phyloP scores from a whole-genome alignment of 2,113 vertebrate genomes.

The Ibidorhyncha struthersii region DNA sequence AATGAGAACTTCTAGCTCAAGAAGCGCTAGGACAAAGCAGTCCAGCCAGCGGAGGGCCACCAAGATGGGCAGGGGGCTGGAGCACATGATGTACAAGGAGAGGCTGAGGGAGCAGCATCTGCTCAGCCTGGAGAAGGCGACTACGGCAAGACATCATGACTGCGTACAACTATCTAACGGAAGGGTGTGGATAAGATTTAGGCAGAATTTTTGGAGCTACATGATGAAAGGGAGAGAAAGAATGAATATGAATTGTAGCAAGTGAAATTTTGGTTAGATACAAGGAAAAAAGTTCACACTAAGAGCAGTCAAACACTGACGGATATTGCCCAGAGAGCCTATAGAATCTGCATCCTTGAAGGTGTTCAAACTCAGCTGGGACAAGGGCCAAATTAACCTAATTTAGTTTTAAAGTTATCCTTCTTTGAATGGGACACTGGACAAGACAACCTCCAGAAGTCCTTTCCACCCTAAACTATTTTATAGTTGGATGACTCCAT shows the following conservation, averaged over 20 bases:
- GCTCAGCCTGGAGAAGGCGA: neutral
- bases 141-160: neutral
- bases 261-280: neutral
- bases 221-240: neutral
- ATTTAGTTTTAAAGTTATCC: neutral
- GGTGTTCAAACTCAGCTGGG: neutral
- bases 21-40: neutral
- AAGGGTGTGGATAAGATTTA: neutral
- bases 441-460: neutral
- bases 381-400: neutral
- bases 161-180: neutral
- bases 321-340: neutral
- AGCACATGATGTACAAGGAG: neutral
- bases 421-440: neutral
- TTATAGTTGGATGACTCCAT: neutral
- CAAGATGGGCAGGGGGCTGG: neutral
- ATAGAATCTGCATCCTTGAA: neutral
- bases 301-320: neutral
- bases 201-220: neutral
- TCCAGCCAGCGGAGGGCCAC: neutral
- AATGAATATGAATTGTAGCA: neutral
- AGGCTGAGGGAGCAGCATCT: neutral
- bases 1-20: neutral
- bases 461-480: neutral
- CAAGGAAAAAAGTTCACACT: neutral